Evolutionary conservation across 2,888 invertebrate species (phyloP).

Genomic region (Drosophila rubida): DNA sequence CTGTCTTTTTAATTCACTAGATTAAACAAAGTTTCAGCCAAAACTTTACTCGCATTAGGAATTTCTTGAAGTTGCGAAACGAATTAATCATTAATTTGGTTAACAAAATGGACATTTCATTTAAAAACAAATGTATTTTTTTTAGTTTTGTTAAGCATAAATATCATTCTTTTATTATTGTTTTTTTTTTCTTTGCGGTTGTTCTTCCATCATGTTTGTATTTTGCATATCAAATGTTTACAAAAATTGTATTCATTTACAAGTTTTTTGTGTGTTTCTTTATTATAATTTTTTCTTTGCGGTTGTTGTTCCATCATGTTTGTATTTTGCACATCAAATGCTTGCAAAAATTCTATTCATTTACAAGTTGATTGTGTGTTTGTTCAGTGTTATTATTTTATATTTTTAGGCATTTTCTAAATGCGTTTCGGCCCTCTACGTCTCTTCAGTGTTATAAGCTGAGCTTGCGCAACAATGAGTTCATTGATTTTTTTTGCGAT

Average conservation of each 20-base stretch:
- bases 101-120: background rate
- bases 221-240: slow-evolving; percentile 54
- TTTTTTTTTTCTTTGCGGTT: slow-evolving; percentile 30
- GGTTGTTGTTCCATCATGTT: slow-evolving; percentile 32
- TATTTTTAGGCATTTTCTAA: slow-evolving; percentile 70
- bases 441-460: slow-evolving; percentile 43
- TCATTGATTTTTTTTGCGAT: slow-evolving; percentile 14
- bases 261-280: slow-evolving; percentile 35
- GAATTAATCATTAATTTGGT: too few species aligned
- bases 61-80: too few species aligned
- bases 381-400: slow-evolving; percentile 19
- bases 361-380: slow-evolving; percentile 37
- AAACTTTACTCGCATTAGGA: background rate
- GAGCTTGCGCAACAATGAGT: slow-evolving; percentile 37
- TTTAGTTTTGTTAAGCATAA: slow-evolving; percentile 60
- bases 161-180: slow-evolving; percentile 43
- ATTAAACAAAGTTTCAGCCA: background rate
- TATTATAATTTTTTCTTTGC: too few species aligned
- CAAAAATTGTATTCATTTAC: slow-evolving; percentile 67
- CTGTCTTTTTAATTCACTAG: background rate
- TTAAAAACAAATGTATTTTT: slow-evolving; percentile 1
- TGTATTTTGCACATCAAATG: slow-evolving; percentile 40
- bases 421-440: slow-evolving; percentile 54
- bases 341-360: slow-evolving; percentile 70
- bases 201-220: slow-evolving; percentile 22